These are phyloP conservation scores for Drepanosiphum platanoidis DNA, from an alignment of 2,888 invertebrate species.

Conservation along the genomic window DNA sequence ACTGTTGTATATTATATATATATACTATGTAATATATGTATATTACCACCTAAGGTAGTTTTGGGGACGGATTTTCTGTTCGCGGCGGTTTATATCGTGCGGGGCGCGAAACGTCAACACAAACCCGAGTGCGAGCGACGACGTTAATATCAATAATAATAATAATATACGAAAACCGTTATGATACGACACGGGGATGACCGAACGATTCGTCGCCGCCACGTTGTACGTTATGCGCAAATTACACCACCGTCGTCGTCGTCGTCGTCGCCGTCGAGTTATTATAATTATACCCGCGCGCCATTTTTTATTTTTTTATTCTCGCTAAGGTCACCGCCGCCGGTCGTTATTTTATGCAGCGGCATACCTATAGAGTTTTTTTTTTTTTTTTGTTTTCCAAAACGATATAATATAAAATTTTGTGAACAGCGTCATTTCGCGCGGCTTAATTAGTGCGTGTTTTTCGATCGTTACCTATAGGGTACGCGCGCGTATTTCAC, in stretches of 20 bases:
- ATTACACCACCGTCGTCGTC: neutral
- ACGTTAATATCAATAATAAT: neutral
- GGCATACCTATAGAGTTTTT: too few species aligned
- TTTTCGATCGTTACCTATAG: constrained; percentile 34
- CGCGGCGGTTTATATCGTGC: neutral
- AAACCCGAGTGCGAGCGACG: neutral
- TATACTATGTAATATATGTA: too few species aligned
- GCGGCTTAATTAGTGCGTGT: constrained; percentile 54
- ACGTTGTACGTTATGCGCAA: neutral
- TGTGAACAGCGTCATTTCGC: constrained; percentile 9
- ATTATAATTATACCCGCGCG: neutral
- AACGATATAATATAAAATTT: neutral
- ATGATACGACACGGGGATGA: too few species aligned
- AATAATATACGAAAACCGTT: too few species aligned
- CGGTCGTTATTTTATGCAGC: neutral
- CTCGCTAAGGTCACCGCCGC: neutral
- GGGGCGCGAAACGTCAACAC: neutral
- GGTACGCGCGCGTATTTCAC: too few species aligned
- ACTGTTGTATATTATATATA: neutral
- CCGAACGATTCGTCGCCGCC: neutral
- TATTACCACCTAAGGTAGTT: neutral
- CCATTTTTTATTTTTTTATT: neutral
- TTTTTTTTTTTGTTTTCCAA: too few species aligned
- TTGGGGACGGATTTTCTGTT: neutral
- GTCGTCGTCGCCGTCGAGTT: neutral